Evolutionary conservation across 1,140 invertebrate genomes (phyloP), one percentile per base, ranked within the genome.

Genomic region (Coelopa frigida): DNA sequence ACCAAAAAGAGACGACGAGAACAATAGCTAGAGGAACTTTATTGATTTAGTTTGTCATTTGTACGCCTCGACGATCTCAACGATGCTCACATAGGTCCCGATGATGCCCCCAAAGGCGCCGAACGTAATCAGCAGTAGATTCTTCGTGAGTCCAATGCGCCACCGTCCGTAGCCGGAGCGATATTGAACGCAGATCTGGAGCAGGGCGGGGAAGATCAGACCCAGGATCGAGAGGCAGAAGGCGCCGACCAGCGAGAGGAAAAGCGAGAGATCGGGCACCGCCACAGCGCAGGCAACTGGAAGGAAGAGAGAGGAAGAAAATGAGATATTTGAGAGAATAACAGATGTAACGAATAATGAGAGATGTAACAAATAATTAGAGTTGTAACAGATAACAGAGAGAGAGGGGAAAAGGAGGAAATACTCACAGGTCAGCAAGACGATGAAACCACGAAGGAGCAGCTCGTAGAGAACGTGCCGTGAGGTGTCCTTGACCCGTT

Each of bases 201-300:
- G 87, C 20, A 95, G 65, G 0, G 92, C 87, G 1, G 94, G 94
- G 59, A 95, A 89, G 55, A 97, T 91, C 0, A 97, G 75, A 1
- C 93, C 92, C 11, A 97, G 74, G 20, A 89, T 86, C 2, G 89
- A 91, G 5, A 93, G 79, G 50, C 87, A 89, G 11, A 96, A 79
- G 44, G 78, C 77, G 21, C 94, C 94, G 10, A 97, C 87, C 5
- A 96, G 73, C 0, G 92, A 91, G 21, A 98, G 96, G 57, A 97
- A 85, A 1, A 92, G 80, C 6, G 89, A 90, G 4, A 98, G 72
- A 60, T 93, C 81, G 0, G 92, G 91, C 37, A 96, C 82, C 3
- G 82, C 78, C 7, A 88, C 78, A 3, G 93, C 92, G 36, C 90
- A 78, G 15, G 73, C 71, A 54, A 92, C 84, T 72, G 80, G 2